Evolutionary conservation across 2,888 invertebrate genomes (phyloP), one percentile per base, ranked within the genome.

Genomic region (Pseudococcus longispinus): DNA sequence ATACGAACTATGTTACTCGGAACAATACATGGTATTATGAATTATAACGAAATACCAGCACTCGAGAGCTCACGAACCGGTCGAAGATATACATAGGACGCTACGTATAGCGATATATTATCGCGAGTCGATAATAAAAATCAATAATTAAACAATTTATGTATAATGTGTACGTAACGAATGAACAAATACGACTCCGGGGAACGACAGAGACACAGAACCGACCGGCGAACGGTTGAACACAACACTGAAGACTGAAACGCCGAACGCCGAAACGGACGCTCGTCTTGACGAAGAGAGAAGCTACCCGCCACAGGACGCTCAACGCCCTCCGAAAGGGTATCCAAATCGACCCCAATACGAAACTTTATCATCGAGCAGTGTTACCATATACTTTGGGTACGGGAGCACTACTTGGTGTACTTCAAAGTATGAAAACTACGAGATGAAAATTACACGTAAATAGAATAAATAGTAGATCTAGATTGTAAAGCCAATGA

Each of bases 101-200:
- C 60, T 60, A 70, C 70, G 70, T 26, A 29, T 6, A n/a, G n/a
- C 13, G 26, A 70, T 70, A 70, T 29, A 70, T 80, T 37, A 80
- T 42, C 77, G 77, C 77, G 77, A 80, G 18, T 42, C 42, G 77
- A 80, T 80, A 80, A 80, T 29, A 42, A 80, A 80, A 80, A 42
- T 80, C 77, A 80, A 80, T 80, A 80, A 80, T 80, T 80, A 80
- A 80, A 80, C 77, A 80, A 42, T 23, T 60, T 60, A 37, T 32
- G 32, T 32, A 74, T 20, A 15, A n/a, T 13, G 70, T 15, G n/a
- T 60, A 60, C 20, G 60, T 23, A 60, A 60, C 60, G 60, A 60
- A 60, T 55, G 60, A 42, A 80, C 42, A 26, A 42, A 80, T 80
- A 20, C 77, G 77, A 4, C 32, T 29, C 42, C 42, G 42, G 13